Percentiles rank a stretch among this genome's conserved stretches.
Evolutionary conservation across 2,888 invertebrate genomes (phyloP).

Genomic region (Andrena bicolor): DNA sequence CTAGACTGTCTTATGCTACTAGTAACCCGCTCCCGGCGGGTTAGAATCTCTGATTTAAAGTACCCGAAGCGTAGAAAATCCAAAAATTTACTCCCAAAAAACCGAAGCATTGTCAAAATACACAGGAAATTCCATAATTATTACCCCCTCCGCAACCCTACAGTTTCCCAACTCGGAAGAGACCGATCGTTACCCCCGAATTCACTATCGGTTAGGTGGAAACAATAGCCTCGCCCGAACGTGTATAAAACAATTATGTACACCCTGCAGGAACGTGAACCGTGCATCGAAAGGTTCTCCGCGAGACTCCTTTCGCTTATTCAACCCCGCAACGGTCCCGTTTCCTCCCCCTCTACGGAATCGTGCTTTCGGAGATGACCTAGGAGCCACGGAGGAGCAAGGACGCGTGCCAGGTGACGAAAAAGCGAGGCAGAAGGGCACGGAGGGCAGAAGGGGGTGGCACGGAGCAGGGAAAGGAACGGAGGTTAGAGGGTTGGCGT

Average conservation of each 20-base stretch:
- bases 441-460: not conserved
- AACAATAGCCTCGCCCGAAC: not conserved
- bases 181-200: not conserved
- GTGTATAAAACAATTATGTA: conserved; percentile 23
- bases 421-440: not conserved
- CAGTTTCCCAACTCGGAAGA: not conserved
- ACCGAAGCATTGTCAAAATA: not conserved
- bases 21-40: too few species aligned
- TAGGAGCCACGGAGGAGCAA: not conserved
- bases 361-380: not conserved
- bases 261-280: not conserved
- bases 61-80: too few species aligned
- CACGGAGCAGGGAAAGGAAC: not conserved
- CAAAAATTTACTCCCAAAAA: too few species aligned
- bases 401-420: not conserved
- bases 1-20: too few species aligned
- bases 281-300: not conserved
- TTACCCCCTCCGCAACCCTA: not conserved
- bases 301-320: not conserved
- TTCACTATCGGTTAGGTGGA: not conserved
- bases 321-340: not conserved
- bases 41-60: too few species aligned
- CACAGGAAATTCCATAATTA: not conserved
- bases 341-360: not conserved
- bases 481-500: conserved; percentile 24